Evolutionary conservation across 2,888 invertebrate genomes (phyloP), one percentile per base, ranked within the genome.

Genomic region (Scaptomyza cyrtandrae): DNA sequence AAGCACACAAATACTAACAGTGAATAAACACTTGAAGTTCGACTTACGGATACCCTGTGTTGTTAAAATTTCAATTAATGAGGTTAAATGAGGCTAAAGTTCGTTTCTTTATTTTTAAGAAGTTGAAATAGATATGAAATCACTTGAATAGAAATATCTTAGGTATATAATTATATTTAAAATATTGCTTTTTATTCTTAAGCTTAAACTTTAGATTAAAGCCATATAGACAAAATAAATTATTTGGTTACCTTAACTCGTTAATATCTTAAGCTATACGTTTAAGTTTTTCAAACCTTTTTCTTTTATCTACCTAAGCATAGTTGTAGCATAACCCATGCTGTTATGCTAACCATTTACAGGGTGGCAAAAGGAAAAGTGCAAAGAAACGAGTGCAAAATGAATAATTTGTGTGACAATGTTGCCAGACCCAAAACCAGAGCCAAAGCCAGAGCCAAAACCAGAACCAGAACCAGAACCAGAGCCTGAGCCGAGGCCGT

Each of bases 321-420:
- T 1, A 33, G 33, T 10, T 9, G 3, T 29, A 29, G 10, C 6
- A 33, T 33, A 33, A 0, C 33, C 33, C 33, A 29, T 29, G 33
- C 33, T 10, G 33, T 27, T 11, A 0, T 9, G 16, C 49, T 27
- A 4, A 3, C n/a, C 11, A 5, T 45, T 58, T 63, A 52, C 49
- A 75, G 75, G 69, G 76, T 79, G 62, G 45, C 0, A 16, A 1
- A 45, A 35, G 41, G 54, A 61, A 55, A 60, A 68, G 60, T 37
- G 45, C 44, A 69, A 52, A 61, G 61, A 75, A 56, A 65, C 75
- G 56, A 79, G 69, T 50, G 53, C 44, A 64, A 76, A 75, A 78
- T 87, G 79, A 75, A 81, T 81, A 75, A 67, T 87, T 82, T 85
- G 81, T 81, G 82, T 75, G 88, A 87, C 86, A 82, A 85, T 87